Conservation (phyloP, 2,113 vertebrate species). For the Poeciliopsis prolifica region DNA sequence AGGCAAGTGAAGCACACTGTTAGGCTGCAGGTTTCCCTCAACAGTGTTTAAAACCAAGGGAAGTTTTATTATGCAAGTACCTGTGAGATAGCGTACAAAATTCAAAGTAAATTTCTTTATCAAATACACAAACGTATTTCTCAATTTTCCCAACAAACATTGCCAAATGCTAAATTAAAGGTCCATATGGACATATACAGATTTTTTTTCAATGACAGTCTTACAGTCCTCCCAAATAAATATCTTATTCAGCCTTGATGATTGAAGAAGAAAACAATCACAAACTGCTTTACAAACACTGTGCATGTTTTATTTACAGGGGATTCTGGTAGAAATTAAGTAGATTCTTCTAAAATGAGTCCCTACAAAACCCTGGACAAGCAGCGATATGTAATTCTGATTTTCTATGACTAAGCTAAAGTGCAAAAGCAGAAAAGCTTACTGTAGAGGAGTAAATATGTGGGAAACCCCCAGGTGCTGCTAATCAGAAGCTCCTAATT, state of each 20-base stretch:
- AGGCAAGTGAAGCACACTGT: background rate
- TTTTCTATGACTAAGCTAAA: background rate
- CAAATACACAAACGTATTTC: background rate
- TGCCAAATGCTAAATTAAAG: too few species aligned
- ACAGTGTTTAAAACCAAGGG: background rate
- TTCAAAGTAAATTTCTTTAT: background rate
- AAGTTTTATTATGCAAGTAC: background rate
- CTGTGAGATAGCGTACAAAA: background rate
- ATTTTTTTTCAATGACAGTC: background rate
- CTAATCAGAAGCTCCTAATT: background rate
- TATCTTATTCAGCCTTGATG: background rate
- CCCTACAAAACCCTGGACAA: background rate
- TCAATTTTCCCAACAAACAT: too few species aligned
- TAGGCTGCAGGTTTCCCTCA: background rate
- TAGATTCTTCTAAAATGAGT: background rate
- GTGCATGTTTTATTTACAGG: background rate
- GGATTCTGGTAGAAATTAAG: background rate
- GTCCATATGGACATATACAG: too few species aligned
- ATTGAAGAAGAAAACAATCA: background rate
- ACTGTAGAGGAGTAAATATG: background rate
- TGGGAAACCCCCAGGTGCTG: background rate
- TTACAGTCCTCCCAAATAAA: background rate
- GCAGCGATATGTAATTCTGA: background rate
- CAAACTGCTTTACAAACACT: background rate
- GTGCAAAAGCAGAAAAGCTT: too few species aligned